Evolutionary conservation across 2,888 invertebrate genomes (phyloP).

Genomic region (Saturnia japonica): DNA sequence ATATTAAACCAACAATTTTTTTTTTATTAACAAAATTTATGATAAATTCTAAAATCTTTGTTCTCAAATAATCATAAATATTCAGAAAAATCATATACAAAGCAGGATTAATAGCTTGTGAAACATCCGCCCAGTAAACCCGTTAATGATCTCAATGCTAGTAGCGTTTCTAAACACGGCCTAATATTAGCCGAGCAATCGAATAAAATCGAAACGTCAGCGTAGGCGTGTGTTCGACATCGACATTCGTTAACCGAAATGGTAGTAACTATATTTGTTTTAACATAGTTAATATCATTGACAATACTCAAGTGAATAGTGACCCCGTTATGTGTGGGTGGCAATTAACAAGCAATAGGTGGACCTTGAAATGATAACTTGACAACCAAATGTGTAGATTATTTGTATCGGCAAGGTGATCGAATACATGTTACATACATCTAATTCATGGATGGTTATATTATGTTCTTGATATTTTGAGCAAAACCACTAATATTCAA

Average conservation of each 20-base stretch:
- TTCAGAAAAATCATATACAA: slow-evolving; percentile 10
- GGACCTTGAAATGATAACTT: slow-evolving; percentile 45
- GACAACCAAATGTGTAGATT: slow-evolving; percentile 38
- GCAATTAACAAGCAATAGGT: slow-evolving; percentile 66
- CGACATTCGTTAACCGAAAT: slow-evolving; percentile 35
- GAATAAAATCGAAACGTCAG: slow-evolving; percentile 20
- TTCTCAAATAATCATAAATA: background rate
- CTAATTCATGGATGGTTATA: too few relatives aligned
- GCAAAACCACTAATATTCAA: too few relatives aligned
- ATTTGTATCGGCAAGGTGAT: slow-evolving; percentile 41
- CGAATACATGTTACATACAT: slow-evolving; percentile 27
- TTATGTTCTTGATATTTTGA: too few relatives aligned
- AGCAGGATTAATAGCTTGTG: slow-evolving; percentile 21
- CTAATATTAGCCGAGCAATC: slow-evolving; percentile 22
- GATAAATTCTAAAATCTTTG: background rate
- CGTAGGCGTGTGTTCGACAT: slow-evolving; percentile 34
- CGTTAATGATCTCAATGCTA: slow-evolving; percentile 19
- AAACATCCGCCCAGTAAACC: slow-evolving; percentile 22
- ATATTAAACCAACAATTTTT: too few relatives aligned
- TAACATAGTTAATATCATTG: slow-evolving; percentile 39
- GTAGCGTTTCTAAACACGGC: slow-evolving; percentile 22
- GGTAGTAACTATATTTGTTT: slow-evolving; percentile 43
- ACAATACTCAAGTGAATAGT: slow-evolving; percentile 44
- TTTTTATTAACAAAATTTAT: background rate
- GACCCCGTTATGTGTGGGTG: slow-evolving; percentile 54